Evolutionary conservation across 2,113 vertebrate species (phyloP), one percentile per base, ranked within the genome.

Genomic region (Muntiacus muntjak): DNA sequence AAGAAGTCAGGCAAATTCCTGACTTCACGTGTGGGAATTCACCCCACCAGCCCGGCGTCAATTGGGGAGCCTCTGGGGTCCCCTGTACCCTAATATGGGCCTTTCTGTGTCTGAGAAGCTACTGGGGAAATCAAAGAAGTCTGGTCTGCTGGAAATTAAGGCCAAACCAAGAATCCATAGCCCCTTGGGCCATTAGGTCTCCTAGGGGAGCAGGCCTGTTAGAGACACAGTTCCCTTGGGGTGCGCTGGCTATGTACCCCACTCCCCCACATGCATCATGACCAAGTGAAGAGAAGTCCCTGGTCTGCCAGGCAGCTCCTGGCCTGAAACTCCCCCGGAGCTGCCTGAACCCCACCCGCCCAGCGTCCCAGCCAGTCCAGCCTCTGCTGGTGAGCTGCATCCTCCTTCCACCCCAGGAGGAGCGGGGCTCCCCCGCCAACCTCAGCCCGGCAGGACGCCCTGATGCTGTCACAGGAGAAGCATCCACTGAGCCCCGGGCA

Each of bases 301-400:
- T 45, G 60, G 33, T 43, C 23, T 14, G 45, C 36, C 55, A 7
- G 55, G 55, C 5, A n/a, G 55, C 15, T 30, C 83, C 87, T 87
- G 93, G 89, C 64, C 60, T 25, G 60, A 95, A 95, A 92, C 67
- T 12, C 85, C 58, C 84, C 71, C 33, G 45, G 23, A 30, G 16
- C n/a, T 15, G 21, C 4, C 25, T 52, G 89, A 83, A 87, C 81
- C 26, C 92, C 54, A 58, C 54, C 60, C 55, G 0, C 19, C 47
- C 25, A 1, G 62, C 5, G 5, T 54, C 71, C 57, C 23, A 15
- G 52, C 12, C 50, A 13, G 55, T 57, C 45, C 57, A 2, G 76
- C 91, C 45, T 45, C 10, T 58, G 26, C 55, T 36, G 88, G 40
- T 28, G 57, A 15, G 5, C 45, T 9, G 28, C n/a, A 1, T 25